phyloP scores from a whole-genome alignment of 2,113 vertebrate species.

The Eptatretus burgeri region DNA sequence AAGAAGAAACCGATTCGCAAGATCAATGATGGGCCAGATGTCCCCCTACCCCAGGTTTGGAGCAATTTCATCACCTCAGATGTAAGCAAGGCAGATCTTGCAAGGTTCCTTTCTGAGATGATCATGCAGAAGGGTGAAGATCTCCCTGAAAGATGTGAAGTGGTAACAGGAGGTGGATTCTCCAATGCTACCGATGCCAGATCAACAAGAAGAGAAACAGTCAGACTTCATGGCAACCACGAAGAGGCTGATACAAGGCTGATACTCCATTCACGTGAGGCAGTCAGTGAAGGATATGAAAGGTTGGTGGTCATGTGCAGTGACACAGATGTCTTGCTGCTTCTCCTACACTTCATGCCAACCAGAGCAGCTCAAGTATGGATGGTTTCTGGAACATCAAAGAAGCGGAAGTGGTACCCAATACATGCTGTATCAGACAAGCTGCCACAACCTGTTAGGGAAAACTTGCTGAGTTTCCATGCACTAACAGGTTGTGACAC shows the following conservation, averaged over 20 bases:
- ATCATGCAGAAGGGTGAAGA: neutral
- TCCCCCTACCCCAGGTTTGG: neutral
- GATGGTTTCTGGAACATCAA: too few relatives aligned
- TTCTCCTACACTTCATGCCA: too few relatives aligned
- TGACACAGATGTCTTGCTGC: neutral
- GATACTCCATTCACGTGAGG: neutral
- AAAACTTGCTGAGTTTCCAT: too few relatives aligned
- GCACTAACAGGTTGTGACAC: too few relatives aligned
- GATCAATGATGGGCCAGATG: neutral
- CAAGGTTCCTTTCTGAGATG: neutral
- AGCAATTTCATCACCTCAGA: neutral
- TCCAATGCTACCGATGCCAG: neutral
- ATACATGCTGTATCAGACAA: too few relatives aligned
- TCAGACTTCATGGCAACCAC: neutral
- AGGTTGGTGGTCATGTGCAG: neutral
- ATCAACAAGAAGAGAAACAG: neutral
- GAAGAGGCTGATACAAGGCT: neutral
- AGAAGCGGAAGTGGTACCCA: too few relatives aligned
- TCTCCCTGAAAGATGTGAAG: neutral
- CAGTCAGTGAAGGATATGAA: neutral
- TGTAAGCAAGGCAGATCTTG: neutral
- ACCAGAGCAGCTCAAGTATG: too few relatives aligned
- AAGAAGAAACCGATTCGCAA: neutral
- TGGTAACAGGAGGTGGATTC: neutral
- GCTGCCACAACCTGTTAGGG: too few relatives aligned